Evolutionary conservation across 2,797 vertebrate species (phyloP).

Genomic region (Lacerta bilineata): DNA sequence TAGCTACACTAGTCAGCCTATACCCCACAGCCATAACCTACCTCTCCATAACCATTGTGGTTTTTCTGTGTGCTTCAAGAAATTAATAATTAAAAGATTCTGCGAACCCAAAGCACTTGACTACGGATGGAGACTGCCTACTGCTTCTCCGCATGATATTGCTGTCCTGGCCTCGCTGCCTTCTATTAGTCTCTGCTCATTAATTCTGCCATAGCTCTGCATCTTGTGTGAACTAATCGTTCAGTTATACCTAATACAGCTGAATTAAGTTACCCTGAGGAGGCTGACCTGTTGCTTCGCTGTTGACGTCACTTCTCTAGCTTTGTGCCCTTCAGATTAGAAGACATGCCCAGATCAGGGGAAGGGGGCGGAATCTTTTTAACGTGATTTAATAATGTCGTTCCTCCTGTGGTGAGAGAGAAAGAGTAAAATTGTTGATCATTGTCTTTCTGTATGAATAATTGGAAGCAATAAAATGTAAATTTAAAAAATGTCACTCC

Average conservation of each 20-base stretch:
- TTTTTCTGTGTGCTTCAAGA: neutral
- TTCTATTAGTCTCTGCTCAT: neutral
- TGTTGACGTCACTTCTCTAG: neutral
- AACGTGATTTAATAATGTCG: neutral
- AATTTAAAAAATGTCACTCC: neutral
- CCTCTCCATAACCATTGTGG: neutral
- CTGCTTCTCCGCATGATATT: neutral
- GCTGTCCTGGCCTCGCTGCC: neutral
- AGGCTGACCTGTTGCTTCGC: neutral
- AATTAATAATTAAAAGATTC: neutral
- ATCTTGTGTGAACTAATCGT: neutral
- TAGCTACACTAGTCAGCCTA: neutral
- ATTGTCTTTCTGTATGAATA: too few species aligned
- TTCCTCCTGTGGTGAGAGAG: neutral
- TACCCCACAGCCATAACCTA: neutral
- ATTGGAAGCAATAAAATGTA: too few species aligned
- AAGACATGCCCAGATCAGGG: neutral
- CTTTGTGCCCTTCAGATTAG: neutral
- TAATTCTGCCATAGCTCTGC: neutral
- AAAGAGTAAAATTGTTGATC: too few species aligned
- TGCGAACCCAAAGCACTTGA: neutral
- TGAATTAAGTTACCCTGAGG: neutral
- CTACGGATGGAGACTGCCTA: neutral
- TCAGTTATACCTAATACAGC: neutral
- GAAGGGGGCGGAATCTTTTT: neutral